These are phyloP conservation scores for Caenorhabditis latens DNA, from an alignment of 1,140 invertebrate genomes.

Conservation along the genomic window DNA sequence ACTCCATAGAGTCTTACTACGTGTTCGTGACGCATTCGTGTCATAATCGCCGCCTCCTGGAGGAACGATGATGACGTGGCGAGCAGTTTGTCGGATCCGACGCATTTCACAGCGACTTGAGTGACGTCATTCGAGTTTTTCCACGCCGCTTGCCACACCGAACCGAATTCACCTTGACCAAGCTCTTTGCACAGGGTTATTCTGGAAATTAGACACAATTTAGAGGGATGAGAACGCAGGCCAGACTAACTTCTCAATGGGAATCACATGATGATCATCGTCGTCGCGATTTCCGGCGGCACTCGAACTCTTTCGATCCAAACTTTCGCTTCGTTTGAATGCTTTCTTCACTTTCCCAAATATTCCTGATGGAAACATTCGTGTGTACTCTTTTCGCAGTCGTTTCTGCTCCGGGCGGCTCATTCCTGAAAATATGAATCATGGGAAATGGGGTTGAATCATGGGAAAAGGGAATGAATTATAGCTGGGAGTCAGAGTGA, in stretches of 20 bases:
- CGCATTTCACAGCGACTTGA: slow-evolving; percentile 97
- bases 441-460: not conserved
- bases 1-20: slow-evolving; percentile 96
- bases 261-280: slow-evolving; percentile 93
- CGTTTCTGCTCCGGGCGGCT: slow-evolving; percentile 93
- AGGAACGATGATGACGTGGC: slow-evolving; percentile 95
- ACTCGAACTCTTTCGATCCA: slow-evolving; percentile 77
- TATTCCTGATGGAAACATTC: slow-evolving; percentile 90
- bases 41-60: slow-evolving; percentile 98
- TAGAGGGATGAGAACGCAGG: too few relatives aligned
- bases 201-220: not conserved
- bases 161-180: slow-evolving; percentile 95
- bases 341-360: slow-evolving; percentile 86
- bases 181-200: slow-evolving; percentile 92
- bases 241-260: slow-evolving; percentile 85
- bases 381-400: slow-evolving; percentile 91
- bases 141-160: slow-evolving; percentile 97
- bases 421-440: slow-evolving; percentile 80
- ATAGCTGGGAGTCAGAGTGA: not conserved
- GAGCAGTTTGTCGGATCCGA: slow-evolving; percentile 85
- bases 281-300: slow-evolving; percentile 79
- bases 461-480: too few relatives aligned
- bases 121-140: slow-evolving; percentile 83
- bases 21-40: slow-evolving; percentile 94
- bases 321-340: slow-evolving; percentile 69